Evolutionary conservation across 2,888 invertebrate species (phyloP), one percentile per base, ranked within the genome.

Genomic region (Acanthococcus lagerstroemiae): DNA sequence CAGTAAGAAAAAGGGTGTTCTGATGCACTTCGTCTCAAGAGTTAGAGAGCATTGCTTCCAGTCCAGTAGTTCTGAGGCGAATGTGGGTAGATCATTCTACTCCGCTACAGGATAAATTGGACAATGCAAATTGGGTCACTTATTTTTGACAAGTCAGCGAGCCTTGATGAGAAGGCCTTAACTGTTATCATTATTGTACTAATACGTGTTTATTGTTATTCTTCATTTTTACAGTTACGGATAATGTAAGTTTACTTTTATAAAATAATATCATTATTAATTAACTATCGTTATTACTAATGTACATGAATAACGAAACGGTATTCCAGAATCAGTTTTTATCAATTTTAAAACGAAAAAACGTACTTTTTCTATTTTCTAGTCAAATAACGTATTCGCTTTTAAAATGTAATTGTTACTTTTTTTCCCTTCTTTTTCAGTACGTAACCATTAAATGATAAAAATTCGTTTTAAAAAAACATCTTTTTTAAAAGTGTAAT

Each of bases 141-240:
- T n/a, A n/a, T n/a, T n/a, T n/a, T n/a, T n/a, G n/a, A n/a, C 37
- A 37, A 37, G 37, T 37, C n/a, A n/a, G n/a, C 37, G 37, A 37
- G 37, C 37, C n/a, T 37, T 37, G 37, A 15, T 37, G 12, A 37
- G 37, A 15, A 37, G 12, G 37, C 37, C 12, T 9, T 52, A 7
- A 22, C 22, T 52, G 24, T 52, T 52, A 24, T 19, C 19, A 15
- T 6, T 52, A 22, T 24, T 52, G 9, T 52, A 52, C 15, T 21
- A 22, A 24, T 15, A 19, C 19, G 22, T 24, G 52, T 52, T 22
- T 22, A 52, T 52, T 52, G 19, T 52, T 52, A 22, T 52, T 52
- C 24, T 52, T 52, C 52, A 52, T 52, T 52, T 52, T 52, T 52
- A 52, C 52, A 52, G 22, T 52, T 52, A 22, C 6, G 24, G 19